Conservation (phyloP, 2,888 invertebrate genomes). For the Athalia rosae region DNA sequence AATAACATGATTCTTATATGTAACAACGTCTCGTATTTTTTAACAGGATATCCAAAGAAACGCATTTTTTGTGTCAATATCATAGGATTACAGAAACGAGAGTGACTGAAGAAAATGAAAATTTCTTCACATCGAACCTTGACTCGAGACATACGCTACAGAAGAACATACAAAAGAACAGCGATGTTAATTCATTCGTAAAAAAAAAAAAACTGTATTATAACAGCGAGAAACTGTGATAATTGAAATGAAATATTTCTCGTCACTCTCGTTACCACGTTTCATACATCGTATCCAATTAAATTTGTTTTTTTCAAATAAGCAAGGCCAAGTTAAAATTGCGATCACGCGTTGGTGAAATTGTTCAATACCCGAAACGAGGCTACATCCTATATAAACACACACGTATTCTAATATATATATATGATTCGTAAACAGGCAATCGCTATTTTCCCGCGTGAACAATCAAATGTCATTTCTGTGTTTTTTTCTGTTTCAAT, state of each 20-base stretch:
- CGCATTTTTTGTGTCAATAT: too few relatives aligned
- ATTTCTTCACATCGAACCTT: too few relatives aligned
- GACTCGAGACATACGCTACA: too few relatives aligned
- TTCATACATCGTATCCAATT: too few relatives aligned
- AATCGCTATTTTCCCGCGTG: constrained; percentile 24
- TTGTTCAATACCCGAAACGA: constrained; percentile 54
- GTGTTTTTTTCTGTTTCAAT: too few relatives aligned
- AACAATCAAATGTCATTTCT: not conserved
- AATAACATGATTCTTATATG: too few relatives aligned
- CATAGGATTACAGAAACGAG: too few relatives aligned
- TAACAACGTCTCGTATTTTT: too few relatives aligned
- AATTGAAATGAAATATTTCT: constrained; percentile 2
- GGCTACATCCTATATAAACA: constrained; percentile 51
- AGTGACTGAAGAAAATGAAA: too few relatives aligned
- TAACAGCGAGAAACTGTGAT: not conserved
- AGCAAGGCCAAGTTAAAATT: constrained; percentile 50
- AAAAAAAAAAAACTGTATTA: not conserved
- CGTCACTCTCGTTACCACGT: constrained; percentile 11
- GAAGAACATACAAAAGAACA: too few relatives aligned
- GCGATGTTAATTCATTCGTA: not conserved
- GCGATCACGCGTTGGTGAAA: constrained; percentile 52
- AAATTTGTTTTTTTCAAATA: too few relatives aligned
- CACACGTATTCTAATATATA: constrained; percentile 44
- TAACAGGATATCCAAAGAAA: too few relatives aligned
- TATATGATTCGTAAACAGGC: constrained; percentile 37